These are phyloP conservation scores for Xenopus tropicalis DNA, from an alignment of 2,113 vertebrate genomes.

Conservation along the genomic window DNA sequence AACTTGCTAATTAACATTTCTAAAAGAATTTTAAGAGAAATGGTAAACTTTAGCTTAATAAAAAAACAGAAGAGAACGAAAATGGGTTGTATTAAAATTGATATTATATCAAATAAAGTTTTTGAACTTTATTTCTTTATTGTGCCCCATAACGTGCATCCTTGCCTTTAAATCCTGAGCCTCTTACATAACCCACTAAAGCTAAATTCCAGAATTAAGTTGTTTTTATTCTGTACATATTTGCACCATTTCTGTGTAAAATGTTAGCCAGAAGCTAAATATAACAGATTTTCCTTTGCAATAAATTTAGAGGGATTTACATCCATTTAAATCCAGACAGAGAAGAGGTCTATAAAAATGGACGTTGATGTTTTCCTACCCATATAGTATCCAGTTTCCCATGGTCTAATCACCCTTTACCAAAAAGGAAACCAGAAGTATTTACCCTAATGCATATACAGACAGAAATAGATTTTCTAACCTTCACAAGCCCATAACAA, in stretches of 20 bases:
- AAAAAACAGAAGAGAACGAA: too few relatives aligned
- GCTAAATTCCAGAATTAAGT: too few relatives aligned
- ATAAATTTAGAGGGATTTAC: slow-evolving; percentile 20
- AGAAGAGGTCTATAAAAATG: slow-evolving; percentile 16
- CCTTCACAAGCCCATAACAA: neutral
- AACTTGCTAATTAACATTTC: too few relatives aligned
- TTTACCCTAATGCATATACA: slow-evolving; percentile 14
- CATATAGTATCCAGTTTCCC: slow-evolving; percentile 30
- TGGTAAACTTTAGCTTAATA: too few relatives aligned
- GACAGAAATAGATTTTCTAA: slow-evolving; percentile 6
- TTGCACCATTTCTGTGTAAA: neutral
- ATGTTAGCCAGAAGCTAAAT: slow-evolving; percentile 11
- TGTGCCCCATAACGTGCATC: too few relatives aligned
- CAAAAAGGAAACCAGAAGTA: slow-evolving; percentile 13
- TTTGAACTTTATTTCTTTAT: too few relatives aligned
- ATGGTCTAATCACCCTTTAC: slow-evolving; percentile 26
- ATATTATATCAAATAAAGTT: too few relatives aligned
- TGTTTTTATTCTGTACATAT: too few relatives aligned
- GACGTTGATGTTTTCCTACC: neutral
- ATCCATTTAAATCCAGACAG: slow-evolving; percentile 16
- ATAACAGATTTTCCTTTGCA: slow-evolving; percentile 28
- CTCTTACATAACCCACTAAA: too few relatives aligned
- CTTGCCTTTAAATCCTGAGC: too few relatives aligned
- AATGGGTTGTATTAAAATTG: too few relatives aligned
- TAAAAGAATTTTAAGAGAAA: too few relatives aligned